phyloP scores from a whole-genome alignment of 1,140 invertebrate species.

The Nymphalis io region DNA sequence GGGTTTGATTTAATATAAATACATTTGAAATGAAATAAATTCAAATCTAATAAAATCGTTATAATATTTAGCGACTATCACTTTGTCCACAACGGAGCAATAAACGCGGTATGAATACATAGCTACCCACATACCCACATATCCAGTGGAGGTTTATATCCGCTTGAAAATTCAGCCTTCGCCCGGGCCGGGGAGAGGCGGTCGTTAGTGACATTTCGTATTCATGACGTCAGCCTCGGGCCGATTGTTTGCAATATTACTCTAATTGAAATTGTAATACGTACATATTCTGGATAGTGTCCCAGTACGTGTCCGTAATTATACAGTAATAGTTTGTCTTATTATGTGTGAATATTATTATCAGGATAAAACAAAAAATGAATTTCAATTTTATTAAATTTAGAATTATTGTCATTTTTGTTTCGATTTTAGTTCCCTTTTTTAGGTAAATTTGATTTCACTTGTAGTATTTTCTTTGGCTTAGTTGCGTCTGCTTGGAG shows the following conservation, averaged over 20 bases:
- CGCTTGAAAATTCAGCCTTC: slow-evolving; percentile 72
- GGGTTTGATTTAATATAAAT: too few relatives aligned
- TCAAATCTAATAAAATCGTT: slow-evolving; percentile 11
- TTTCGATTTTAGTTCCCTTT: too few relatives aligned
- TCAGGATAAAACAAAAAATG: too few relatives aligned
- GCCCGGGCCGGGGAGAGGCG: slow-evolving; percentile 46
- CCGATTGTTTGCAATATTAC: slow-evolving; percentile 80
- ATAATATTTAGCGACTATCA: slow-evolving; percentile 31
- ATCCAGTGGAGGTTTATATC: slow-evolving; percentile 12
- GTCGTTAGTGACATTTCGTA: slow-evolving; percentile 80
- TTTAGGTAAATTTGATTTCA: too few relatives aligned
- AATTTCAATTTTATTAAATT: too few relatives aligned
- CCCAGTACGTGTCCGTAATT: slow-evolving; percentile 51
- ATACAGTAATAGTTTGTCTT: slow-evolving; percentile 45
- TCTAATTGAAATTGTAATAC: slow-evolving; percentile 79
- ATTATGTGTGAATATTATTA: slow-evolving; percentile 14
- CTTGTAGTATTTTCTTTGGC: too few relatives aligned
- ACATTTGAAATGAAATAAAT: background rate
- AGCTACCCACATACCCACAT: slow-evolving; percentile 15
- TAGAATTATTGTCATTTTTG: too few relatives aligned
- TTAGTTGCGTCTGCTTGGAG: too few relatives aligned
- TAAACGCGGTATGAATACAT: slow-evolving; percentile 24
- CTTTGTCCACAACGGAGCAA: slow-evolving; percentile 27
- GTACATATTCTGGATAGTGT: slow-evolving; percentile 61
- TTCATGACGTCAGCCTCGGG: slow-evolving; percentile 75